Conservation (phyloP, 2,888 invertebrate genomes). For the Aethes cnicana region DNA sequence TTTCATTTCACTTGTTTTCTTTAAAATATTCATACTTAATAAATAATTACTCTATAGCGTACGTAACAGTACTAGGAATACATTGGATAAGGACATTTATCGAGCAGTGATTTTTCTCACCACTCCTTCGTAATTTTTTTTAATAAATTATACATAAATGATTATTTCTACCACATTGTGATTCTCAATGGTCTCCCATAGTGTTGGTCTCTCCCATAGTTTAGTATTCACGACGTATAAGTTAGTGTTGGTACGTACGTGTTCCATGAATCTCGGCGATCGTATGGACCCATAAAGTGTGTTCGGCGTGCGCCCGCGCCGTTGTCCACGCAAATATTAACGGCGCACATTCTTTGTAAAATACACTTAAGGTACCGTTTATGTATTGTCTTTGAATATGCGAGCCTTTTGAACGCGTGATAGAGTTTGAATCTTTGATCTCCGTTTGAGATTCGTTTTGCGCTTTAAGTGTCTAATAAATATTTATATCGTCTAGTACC, state of each 20-base stretch:
- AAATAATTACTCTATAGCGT: too few species aligned
- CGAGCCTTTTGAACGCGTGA: slow-evolving; percentile 1
- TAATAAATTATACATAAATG: too few species aligned
- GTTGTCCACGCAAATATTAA: slow-evolving; percentile 27
- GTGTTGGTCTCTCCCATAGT: slow-evolving; percentile 33
- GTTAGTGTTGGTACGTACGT: slow-evolving; percentile 32
- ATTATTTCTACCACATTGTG: too few species aligned
- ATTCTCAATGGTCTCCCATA: slow-evolving; percentile 32
- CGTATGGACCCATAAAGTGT: slow-evolving; percentile 34
- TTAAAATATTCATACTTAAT: too few species aligned
- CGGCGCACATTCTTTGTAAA: slow-evolving; percentile 25
- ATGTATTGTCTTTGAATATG: slow-evolving; percentile 15
- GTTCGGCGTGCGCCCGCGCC: slow-evolving; percentile 42
- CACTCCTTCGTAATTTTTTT: too few species aligned
- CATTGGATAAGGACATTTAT: too few species aligned
- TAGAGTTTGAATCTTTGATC: not conserved
- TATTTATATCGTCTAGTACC: too few species aligned
- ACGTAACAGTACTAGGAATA: too few species aligned
- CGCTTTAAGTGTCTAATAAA: too few species aligned
- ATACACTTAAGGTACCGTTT: slow-evolving; percentile 9
- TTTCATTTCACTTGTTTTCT: too few species aligned
- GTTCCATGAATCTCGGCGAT: slow-evolving; percentile 38
- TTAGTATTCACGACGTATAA: slow-evolving; percentile 39
- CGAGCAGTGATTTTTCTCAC: too few species aligned
- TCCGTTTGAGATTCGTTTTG: too few species aligned